A percentile compares a stretch with the other conserved stretches of the same genome.
Conservation (phyloP, 2,797 vertebrate species). For the Onychomys leucogaster region DNA sequence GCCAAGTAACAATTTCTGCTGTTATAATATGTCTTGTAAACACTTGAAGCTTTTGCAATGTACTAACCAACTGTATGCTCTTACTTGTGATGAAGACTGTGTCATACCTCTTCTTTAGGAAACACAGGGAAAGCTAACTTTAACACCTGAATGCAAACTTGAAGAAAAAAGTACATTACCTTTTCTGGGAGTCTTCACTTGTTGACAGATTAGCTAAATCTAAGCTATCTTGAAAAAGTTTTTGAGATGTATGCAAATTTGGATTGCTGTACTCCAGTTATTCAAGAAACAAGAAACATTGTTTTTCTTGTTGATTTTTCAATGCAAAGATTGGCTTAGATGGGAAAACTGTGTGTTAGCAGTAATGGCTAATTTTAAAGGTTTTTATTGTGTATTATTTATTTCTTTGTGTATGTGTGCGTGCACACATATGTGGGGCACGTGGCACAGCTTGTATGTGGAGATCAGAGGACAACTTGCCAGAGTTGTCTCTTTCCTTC, state of each 20-base stretch:
- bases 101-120: not conserved
- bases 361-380: constrained; percentile 35
- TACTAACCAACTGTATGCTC: constrained; percentile 14
- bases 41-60: constrained; percentile 33
- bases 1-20: constrained; percentile 51
- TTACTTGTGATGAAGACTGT: constrained; percentile 52
- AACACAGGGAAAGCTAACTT: constrained; percentile 37
- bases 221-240: constrained; percentile 14
- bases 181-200: constrained; percentile 1
- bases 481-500: not conserved
- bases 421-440: not conserved
- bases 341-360: constrained; percentile 31
- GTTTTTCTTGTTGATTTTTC: constrained; percentile 38
- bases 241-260: not conserved
- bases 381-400: not conserved
- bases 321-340: constrained; percentile 53
- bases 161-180: constrained; percentile 42
- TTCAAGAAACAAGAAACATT: constrained; percentile 2
- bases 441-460: not conserved
- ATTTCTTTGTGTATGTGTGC: not conserved
- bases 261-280: not conserved
- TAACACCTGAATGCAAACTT: constrained; percentile 64
- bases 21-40: constrained; percentile 49
- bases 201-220: not conserved
- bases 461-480: not conserved